Conservation (phyloP, 2,888 invertebrate species). For the Tanytarsus gracilentus region DNA sequence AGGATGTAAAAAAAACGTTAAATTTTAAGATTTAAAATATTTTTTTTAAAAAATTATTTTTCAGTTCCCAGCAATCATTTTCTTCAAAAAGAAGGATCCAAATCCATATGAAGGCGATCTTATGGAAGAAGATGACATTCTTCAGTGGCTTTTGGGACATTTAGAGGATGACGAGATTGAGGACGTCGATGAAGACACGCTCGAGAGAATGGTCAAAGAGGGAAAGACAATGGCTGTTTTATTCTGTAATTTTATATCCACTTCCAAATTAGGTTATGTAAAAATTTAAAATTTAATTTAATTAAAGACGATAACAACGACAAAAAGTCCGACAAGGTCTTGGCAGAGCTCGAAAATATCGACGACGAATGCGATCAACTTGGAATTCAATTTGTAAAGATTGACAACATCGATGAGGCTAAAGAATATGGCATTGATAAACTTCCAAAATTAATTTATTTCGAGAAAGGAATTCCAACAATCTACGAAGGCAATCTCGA, state of each 20-base stretch:
- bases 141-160: slow-evolving; percentile 80
- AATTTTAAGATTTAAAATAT: not conserved
- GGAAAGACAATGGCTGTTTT: slow-evolving; percentile 82
- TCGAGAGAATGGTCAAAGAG: slow-evolving; percentile 79
- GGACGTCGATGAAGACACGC: slow-evolving; percentile 90
- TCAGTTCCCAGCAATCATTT: slow-evolving; percentile 71
- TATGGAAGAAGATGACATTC: slow-evolving; percentile 78
- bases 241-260: slow-evolving; percentile 57
- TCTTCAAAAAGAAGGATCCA: slow-evolving; percentile 88
- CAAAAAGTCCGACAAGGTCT: slow-evolving; percentile 71
- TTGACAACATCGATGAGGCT: slow-evolving; percentile 82
- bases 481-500: slow-evolving; percentile 75
- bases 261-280: slow-evolving; percentile 16
- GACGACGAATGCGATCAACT: slow-evolving; percentile 86
- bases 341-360: slow-evolving; percentile 85
- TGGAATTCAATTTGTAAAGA: slow-evolving; percentile 85
- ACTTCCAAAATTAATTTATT: slow-evolving; percentile 75
- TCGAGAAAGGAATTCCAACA: slow-evolving; percentile 66
- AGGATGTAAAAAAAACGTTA: slow-evolving; percentile 42
- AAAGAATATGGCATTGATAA: slow-evolving; percentile 85
- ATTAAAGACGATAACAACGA: slow-evolving; percentile 76
- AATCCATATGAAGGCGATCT: slow-evolving; percentile 88
- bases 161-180: slow-evolving; percentile 89
- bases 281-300: not conserved
- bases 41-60: not conserved